Base-by-base conservation (phyloP, 2,113 vertebrate genomes). In the Albula glossodonta region DNA sequence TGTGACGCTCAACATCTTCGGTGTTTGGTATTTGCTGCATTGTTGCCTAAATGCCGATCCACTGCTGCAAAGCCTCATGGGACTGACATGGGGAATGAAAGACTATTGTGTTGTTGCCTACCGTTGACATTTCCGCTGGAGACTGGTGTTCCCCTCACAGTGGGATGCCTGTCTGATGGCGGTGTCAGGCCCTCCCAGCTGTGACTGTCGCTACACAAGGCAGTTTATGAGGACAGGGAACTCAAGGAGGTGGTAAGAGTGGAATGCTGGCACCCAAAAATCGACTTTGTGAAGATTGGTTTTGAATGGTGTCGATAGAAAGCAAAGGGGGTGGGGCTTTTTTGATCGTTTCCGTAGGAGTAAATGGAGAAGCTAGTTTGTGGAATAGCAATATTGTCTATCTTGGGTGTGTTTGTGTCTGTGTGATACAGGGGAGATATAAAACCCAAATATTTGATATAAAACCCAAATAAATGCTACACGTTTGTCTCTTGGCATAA, bases 281-380 rank as follows among this genome's bases (percentile, higher is more conserved):
- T 84, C 89, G 78, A 86, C 87, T 41, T 41, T 41, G 83, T 87
- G 88, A 82, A 87, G 85, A 88, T 89, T 84, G 78, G 84, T 87
- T 87, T 77, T 90, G 85, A 83, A 88, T 88, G 84, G 88, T 89
- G 87, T 87, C 86, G 87, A 91, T 89, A 91, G 87, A 87, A 86
- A 83, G 81, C 17, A 9, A 60, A 19, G 17, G 79, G 12, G 12
- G 53, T 56, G 53, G 57, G 84, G 50, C 74, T 81, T 66, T 25
- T 56, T 81, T 79, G 81, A 87, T 90, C 86, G 83, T 84, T 84
- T 90, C 87, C 51, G 13, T 88, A 84, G 84, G 82, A 86, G 86
- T 88, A 84, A 60, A 79, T 89, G 88, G 89, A 88, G 88, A 90
- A 77, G 60, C 80, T 78, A 87, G 86, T 89, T 88, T 89, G 87